Percentiles rank a stretch among this genome's conserved stretches.
phyloP scores from a whole-genome alignment of 37 sponge, comb jelly and placozoan genomes.

The Geodia barretti region DNA sequence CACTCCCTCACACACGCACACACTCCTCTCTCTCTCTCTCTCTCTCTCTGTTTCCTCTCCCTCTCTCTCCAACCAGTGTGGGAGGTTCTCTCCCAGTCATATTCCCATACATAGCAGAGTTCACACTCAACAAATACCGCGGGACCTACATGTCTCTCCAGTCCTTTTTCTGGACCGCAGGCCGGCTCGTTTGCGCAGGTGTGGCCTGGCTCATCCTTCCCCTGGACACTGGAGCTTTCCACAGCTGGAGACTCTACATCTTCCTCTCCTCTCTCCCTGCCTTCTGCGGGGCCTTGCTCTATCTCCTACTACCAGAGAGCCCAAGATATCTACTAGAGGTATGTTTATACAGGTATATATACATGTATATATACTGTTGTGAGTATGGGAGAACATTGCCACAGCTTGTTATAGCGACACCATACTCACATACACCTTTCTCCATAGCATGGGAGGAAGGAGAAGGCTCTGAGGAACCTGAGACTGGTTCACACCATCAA shows the following conservation, averaged over 20 bases:
- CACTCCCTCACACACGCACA: too few relatives aligned
- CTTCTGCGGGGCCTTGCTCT: conserved; percentile 43
- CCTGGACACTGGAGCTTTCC: not conserved
- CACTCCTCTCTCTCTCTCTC: too few relatives aligned
- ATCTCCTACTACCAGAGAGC: conserved; percentile 76
- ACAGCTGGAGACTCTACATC: conserved; percentile 71
- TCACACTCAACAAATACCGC: conserved; percentile 56
- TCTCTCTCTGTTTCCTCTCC: too few relatives aligned
- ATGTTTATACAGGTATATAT: not conserved
- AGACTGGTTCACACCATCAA: conserved; percentile 27
- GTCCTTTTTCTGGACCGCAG: conserved; percentile 63
- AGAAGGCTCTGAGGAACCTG: conserved; percentile 34
- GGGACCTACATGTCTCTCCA: conserved; percentile 57
- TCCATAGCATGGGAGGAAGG: conserved; percentile 37
- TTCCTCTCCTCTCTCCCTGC: conserved; percentile 67
- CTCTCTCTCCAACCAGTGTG: conserved; percentile 36
- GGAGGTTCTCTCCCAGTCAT: conserved; percentile 81
- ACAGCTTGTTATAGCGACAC: too few relatives aligned
- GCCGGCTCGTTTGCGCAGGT: conserved; percentile 45
- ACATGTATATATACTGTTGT: not conserved
- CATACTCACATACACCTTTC: not conserved
- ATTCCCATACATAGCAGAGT: conserved; percentile 63
- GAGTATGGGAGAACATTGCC: not conserved
- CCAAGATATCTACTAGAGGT: conserved; percentile 68
- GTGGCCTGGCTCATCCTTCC: conserved; percentile 76